Evolutionary conservation across 1,140 invertebrate genomes (phyloP), one percentile per base, ranked within the genome.

Genomic region (Drosophila cardini): DNA sequence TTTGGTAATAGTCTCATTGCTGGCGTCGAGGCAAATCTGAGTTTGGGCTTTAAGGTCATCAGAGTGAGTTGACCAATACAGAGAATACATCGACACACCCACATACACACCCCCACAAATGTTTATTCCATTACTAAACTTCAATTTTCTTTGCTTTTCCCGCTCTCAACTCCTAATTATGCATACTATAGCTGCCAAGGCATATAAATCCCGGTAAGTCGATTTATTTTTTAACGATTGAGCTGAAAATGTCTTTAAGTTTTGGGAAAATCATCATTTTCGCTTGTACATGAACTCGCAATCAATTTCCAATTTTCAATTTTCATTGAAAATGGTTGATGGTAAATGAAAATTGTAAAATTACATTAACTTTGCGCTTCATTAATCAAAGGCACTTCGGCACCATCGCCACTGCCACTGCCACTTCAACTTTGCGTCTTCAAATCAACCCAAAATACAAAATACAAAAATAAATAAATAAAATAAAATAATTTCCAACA

Each of bases 41-140:
- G 86, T 67, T 81, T 90, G 72, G 86, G 87, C 82, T 90, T 90
- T 90, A 90, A 78, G 74, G 86, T 80, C 73, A 90, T 90, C 80
- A 90, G 85, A 86, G 86, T 90, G 72, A 90, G 86, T 90, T 80
- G 52, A 57, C 57, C 13, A 42, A 58, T n/a, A 40, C 4, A 48
- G 18, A 42, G 26, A 4, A 61, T 30, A 40, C 9, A 38, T 10
- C 2, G 38, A 40, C 9, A 38, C 36, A 38, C 36, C 11, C 36
- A 0, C 11, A 62, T 62, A 48, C 43, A 43, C 43, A 48, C 38
- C 32, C 15, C 38, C 50, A 50, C 43, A 74, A 70, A 55, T 67
- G 50, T 71, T 77, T 81, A 81, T 82, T 52, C 57, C 38, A 52
- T 86, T 86, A 87, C 70, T 85, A 67, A 67, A 73, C 61, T 82